Evolutionary conservation across 2,888 invertebrate species (phyloP), one percentile per base, ranked within the genome.

Genomic region (Drosophila paracracens): DNA sequence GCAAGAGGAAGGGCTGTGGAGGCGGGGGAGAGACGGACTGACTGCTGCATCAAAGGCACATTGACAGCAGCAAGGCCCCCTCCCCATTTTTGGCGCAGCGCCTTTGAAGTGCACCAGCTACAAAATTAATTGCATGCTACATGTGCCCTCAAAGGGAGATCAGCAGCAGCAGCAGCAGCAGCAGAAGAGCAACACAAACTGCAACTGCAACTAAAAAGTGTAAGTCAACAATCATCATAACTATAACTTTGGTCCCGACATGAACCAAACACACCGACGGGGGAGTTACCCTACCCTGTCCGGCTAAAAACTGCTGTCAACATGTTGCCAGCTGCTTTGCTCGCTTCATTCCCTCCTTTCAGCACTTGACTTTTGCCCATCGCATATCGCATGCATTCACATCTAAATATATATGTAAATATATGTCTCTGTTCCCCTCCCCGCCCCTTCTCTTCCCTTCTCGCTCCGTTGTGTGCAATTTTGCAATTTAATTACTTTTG

Each of bases 141-240:
- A 86, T 70, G 82, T 83, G 69, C 74, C 66, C 89, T 72, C 87
- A 73, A 77, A 81, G 78, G 67, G 33, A 65, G 56, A 56, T 56
- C 56, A 56, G 64, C 62, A 52, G 31, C 53, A 36, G 4, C 73
- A 77, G 29, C 63, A 67, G 61, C 69, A 36, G 56, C 43, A 52
- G 46, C 46, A 79, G 25, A 25, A 46, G 46, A 25, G 25, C 46
- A 46, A 46, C 46, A 46, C 46, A 46, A 46, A 46, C 75, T 79
- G 27, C 65, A 69, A 67, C 69, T 58, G 53, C 43, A 80, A 70
- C 78, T 79, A 80, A 76, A 70, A 89, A 79, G 85, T 85, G 83
- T 89, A 89, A 84, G 89, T 84, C 84, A 84, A 89, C 84, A 84
- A 89, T 89, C 89, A 89, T 87, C 89, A 89, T 84, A 89, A 89